These are phyloP conservation scores for Rhogogaster chlorosoma DNA, from an alignment of 2,888 invertebrate species.

Conservation along the genomic window DNA sequence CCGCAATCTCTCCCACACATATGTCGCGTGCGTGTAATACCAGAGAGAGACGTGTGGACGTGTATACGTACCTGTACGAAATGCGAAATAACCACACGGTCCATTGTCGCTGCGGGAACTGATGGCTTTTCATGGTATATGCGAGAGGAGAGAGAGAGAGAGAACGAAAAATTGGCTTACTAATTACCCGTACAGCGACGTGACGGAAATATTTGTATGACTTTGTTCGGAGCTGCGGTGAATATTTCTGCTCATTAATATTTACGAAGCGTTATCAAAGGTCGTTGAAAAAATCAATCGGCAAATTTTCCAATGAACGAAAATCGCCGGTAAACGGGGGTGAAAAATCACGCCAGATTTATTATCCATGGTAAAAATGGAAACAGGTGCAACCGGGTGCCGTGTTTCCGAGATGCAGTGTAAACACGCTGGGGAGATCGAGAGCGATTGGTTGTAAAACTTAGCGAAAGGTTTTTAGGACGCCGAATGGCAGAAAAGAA, in stretches of 20 bases:
- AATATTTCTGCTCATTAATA: not conserved
- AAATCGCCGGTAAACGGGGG: no score
- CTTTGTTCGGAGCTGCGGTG: not conserved
- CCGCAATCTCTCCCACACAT: conserved; percentile 26
- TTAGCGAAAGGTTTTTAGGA: not conserved
- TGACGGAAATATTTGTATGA: not conserved
- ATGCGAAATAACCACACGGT: conserved; percentile 32
- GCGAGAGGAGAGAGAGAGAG: not conserved
- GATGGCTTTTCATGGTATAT: conserved; percentile 21
- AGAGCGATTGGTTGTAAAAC: not conserved
- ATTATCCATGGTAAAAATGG: not conserved
- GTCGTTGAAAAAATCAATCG: no score
- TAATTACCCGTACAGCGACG: not conserved
- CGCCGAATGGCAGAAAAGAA: not conserved
- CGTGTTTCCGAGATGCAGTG: not conserved
- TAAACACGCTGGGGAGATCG: not conserved
- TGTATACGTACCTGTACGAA: not conserved
- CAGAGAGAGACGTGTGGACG: not conserved
- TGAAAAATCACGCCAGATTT: not conserved
- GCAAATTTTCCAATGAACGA: no score
- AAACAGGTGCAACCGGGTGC: not conserved
- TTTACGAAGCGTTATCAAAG: not conserved
- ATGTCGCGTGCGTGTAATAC: not conserved
- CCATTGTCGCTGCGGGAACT: conserved; percentile 11
- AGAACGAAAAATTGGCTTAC: not conserved